Evolutionary conservation across 2,888 invertebrate genomes (phyloP).

Genomic region (Cyclophora albipunctata): DNA sequence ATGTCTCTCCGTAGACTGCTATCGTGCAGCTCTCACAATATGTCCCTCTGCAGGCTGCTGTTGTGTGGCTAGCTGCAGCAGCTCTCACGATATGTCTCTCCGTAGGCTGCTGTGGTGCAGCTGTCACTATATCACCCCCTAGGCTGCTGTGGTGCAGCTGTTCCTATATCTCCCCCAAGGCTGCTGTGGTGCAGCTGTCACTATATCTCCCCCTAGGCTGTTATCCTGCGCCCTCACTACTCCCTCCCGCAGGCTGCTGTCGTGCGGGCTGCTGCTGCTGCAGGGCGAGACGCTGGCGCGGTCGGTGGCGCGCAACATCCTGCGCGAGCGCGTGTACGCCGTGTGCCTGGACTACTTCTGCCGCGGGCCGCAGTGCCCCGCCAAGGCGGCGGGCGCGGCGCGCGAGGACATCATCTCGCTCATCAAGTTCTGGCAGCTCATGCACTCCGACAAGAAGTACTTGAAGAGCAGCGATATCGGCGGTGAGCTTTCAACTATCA

Average conservation of each 20-base stretch:
- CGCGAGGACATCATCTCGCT: constrained; percentile 92
- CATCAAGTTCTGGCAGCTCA: constrained; percentile 95
- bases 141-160: too few relatives aligned
- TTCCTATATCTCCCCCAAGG: too few relatives aligned
- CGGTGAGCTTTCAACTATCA: constrained; percentile 54
- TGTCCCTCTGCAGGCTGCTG: neutral
- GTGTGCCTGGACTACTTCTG: constrained; percentile 97
- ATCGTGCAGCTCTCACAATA: neutral
- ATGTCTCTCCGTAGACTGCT: neutral
- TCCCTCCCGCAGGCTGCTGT: constrained; percentile 84
- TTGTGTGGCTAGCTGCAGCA: neutral
- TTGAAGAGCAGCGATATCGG: constrained; percentile 88
- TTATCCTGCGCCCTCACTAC: too few relatives aligned
- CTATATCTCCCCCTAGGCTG: too few relatives aligned
- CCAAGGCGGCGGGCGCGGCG: constrained; percentile 84
- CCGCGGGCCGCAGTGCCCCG: constrained; percentile 90
- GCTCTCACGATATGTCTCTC: neutral
- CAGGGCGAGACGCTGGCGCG: constrained; percentile 94
- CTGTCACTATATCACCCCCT: too few relatives aligned
- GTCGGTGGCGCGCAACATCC: constrained; percentile 91
- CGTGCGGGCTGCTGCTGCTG: constrained; percentile 92
- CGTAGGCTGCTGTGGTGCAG: neutral
- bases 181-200: too few relatives aligned
- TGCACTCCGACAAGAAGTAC: constrained; percentile 96
- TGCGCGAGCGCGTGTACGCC: constrained; percentile 96